Evolutionary conservation across 2,888 invertebrate species (phyloP), one percentile per base, ranked within the genome.

Genomic region (Nebria salina): DNA sequence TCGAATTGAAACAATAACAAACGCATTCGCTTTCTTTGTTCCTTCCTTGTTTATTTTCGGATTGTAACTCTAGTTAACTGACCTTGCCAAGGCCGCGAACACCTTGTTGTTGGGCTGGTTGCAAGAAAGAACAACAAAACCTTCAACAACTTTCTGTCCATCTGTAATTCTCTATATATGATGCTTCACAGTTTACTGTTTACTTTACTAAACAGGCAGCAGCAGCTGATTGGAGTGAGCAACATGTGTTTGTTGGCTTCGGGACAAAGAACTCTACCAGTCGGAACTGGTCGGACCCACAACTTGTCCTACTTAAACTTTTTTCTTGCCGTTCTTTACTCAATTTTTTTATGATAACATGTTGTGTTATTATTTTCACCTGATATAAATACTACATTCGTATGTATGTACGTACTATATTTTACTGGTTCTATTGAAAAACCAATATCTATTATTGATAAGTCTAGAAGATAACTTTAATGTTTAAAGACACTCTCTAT

Each of bases 301-400:
- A 15, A 73, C 73, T 43, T 73, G 73, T 73, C 73, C 73, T 73
- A 73, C 41, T 41, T 73, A 42, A 2, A 13, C 7, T 41, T 70
- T 70, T 54, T 54, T 8, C 13, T 54, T 54, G 20, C 20, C 20
- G 54, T 54, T 54, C 8, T 54, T 54, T 54, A 54, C 13, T 54
- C 54, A 54, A 54, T 54, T 8, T 54, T 2, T 8, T 13, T 54
- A 54, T 54, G 7, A 7, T 54, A 54, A 54, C 54, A 54, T 54
- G 4, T 34, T 34, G 2, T 34, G 5, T 34, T 34, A 34, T 4
- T 34, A 34, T 34, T 34, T 34, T 34, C 34, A 34, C 34, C 34
- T 34, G 34, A 34, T 34, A 34, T 2, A 34, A 34, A 34, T 34
- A 34, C 2, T 34, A 34, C 2, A 34, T 34, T 4, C 34, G 5